These are phyloP conservation scores for Lagorchestes hirsutus DNA, from an alignment of 2,797 vertebrate genomes.

Conservation along the genomic window DNA sequence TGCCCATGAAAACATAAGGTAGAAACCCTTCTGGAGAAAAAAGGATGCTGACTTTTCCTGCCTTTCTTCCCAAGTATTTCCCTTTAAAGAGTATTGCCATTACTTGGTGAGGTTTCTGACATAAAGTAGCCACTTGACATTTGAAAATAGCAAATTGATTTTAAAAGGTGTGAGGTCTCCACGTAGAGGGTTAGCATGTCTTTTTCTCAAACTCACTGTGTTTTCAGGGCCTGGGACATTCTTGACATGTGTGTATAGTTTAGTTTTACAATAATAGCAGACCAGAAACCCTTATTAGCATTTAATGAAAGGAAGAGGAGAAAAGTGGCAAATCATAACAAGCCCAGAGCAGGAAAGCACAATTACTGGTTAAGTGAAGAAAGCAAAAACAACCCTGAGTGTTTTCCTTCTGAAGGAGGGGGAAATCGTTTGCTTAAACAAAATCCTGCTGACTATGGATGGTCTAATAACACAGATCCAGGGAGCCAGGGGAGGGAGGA, in stretches of 20 bases:
- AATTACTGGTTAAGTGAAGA: background rate
- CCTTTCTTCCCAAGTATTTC: background rate
- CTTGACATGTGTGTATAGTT: background rate
- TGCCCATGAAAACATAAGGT: background rate
- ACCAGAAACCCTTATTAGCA: background rate
- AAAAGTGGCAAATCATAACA: background rate
- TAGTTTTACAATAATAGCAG: background rate
- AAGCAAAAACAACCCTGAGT: background rate
- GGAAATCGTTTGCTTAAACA: conserved; percentile 1
- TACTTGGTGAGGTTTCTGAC: conserved; percentile 30
- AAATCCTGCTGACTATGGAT: conserved; percentile 19
- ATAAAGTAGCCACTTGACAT: background rate
- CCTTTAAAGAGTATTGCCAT: background rate
- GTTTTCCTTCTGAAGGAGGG: conserved; percentile 28
- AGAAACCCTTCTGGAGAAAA: background rate
- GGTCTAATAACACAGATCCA: conserved; percentile 29
- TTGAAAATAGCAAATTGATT: conserved; percentile 40
- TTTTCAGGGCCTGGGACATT: background rate
- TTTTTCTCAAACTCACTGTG: background rate
- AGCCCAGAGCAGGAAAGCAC: background rate
- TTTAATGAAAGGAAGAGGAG: background rate
- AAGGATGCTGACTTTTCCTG: background rate
- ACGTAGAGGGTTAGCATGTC: background rate
- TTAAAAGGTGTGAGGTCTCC: conserved; percentile 39
- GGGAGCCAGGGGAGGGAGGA: background rate